These are phyloP conservation scores for Crypturellus tataupa DNA, from an alignment of 2,797 vertebrate species.

Conservation along the genomic window DNA sequence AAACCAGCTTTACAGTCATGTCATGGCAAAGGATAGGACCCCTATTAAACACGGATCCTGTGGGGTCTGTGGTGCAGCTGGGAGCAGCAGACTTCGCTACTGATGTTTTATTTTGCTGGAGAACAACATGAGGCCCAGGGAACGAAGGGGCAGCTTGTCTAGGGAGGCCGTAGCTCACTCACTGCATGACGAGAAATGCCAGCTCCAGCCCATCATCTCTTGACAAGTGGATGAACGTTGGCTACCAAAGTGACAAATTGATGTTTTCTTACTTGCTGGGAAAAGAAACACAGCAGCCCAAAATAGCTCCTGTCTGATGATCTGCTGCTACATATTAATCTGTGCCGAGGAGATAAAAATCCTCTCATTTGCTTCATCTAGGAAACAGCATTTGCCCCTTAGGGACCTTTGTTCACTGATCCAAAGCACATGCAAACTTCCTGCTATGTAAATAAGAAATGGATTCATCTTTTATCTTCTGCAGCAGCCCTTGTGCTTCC, in stretches of 20 bases:
- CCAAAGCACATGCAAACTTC: neutral
- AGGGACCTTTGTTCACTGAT: neutral
- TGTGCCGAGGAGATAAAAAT: constrained; percentile 31
- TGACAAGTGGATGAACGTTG: neutral
- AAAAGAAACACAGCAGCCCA: constrained; percentile 32
- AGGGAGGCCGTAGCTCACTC: neutral
- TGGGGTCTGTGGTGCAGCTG: too few relatives aligned
- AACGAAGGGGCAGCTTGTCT: too few relatives aligned
- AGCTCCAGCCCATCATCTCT: neutral
- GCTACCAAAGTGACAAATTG: neutral
- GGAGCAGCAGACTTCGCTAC: neutral
- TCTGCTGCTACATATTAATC: constrained; percentile 51
- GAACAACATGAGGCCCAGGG: neutral
- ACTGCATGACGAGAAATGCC: neutral
- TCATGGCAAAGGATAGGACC: neutral
- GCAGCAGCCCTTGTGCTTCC: constrained; percentile 1
- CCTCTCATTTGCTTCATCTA: constrained; percentile 30
- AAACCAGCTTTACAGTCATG: neutral
- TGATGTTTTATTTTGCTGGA: neutral
- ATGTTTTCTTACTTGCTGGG: constrained; percentile 7
- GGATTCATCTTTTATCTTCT: constrained; percentile 4
- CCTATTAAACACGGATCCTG: neutral
- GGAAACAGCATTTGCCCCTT: constrained; percentile 15
- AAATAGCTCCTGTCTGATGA: constrained; percentile 48
- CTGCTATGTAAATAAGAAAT: neutral